Percentiles rank a stretch among this genome's conserved stretches.
These are phyloP conservation scores for Philonicus albiceps DNA, from an alignment of 2,888 invertebrate genomes.

Conservation along the genomic window DNA sequence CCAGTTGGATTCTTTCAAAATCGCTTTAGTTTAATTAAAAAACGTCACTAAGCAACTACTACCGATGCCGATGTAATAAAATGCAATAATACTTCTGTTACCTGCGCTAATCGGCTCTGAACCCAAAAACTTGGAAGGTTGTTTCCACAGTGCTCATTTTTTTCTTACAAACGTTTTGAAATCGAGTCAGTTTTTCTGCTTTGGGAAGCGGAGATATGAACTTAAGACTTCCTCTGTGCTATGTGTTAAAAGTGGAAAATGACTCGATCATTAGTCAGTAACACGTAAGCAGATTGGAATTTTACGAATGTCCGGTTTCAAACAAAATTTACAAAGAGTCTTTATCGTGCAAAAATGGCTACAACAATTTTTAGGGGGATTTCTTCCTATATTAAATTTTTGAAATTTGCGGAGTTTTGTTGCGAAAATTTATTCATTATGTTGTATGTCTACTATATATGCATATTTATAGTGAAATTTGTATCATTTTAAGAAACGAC, in stretches of 20 bases:
- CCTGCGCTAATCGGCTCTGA: background rate
- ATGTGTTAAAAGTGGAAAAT: background rate
- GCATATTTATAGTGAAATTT: too few relatives aligned
- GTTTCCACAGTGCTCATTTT: background rate
- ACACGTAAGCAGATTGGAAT: slow-evolving; percentile 5
- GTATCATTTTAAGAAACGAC: too few relatives aligned
- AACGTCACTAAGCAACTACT: background rate
- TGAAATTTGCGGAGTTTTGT: too few relatives aligned
- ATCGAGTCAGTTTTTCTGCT: background rate
- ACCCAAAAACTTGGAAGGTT: background rate
- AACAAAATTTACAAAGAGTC: background rate
- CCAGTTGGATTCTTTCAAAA: background rate
- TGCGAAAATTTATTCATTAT: too few relatives aligned
- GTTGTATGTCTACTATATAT: too few relatives aligned
- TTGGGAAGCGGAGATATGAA: background rate
- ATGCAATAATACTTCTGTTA: background rate
- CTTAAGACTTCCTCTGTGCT: background rate
- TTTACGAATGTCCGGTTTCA: slow-evolving; percentile 3
- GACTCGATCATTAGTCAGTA: background rate
- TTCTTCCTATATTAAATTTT: too few relatives aligned
- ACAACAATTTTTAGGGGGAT: too few relatives aligned
- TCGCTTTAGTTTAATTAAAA: slow-evolving; percentile 11
- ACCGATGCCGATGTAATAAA: background rate
- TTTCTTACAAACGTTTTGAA: background rate
- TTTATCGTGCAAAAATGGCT: too few relatives aligned